Conservation (phyloP, 1,140 invertebrate species). For the Bombus superbus region DNA sequence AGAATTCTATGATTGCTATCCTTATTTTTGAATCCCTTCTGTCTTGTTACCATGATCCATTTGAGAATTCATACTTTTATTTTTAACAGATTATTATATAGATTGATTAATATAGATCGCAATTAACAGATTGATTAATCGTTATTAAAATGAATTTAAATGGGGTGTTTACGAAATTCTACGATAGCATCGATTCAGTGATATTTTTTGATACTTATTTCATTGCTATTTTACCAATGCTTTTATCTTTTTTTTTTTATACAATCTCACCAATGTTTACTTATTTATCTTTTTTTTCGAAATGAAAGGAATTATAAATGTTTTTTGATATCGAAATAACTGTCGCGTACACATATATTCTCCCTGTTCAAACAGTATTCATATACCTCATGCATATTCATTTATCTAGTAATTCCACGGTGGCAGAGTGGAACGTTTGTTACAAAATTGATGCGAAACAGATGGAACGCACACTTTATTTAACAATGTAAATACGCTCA, state of each 20-base stretch:
- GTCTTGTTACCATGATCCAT: neutral
- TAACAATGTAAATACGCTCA: neutral
- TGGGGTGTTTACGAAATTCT: neutral
- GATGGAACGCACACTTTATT: constrained; percentile 2
- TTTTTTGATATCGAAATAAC: neutral
- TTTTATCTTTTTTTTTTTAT: neutral
- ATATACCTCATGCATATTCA: constrained; percentile 18
- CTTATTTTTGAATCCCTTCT: neutral
- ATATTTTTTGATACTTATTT: neutral
- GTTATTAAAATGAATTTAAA: neutral
- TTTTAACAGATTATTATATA: neutral
- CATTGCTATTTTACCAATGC: neutral
- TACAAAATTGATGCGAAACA: constrained; percentile 11
- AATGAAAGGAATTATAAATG: neutral
- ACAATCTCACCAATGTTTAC: neutral
- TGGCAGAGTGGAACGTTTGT: neutral
- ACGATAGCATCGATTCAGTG: neutral
- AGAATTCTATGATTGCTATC: neutral
- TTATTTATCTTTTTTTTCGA: neutral
- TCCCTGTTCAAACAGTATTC: neutral
- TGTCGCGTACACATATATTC: neutral
- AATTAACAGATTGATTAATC: neutral
- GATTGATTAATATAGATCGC: too few species aligned
- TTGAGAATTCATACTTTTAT: too few species aligned
- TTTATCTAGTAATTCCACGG: constrained; percentile 8